Percentiles rank a stretch among this genome's conserved stretches.
These are phyloP conservation scores for Aphelenchoides besseyi DNA, from an alignment of 1,140 invertebrate species.

Conservation along the genomic window DNA sequence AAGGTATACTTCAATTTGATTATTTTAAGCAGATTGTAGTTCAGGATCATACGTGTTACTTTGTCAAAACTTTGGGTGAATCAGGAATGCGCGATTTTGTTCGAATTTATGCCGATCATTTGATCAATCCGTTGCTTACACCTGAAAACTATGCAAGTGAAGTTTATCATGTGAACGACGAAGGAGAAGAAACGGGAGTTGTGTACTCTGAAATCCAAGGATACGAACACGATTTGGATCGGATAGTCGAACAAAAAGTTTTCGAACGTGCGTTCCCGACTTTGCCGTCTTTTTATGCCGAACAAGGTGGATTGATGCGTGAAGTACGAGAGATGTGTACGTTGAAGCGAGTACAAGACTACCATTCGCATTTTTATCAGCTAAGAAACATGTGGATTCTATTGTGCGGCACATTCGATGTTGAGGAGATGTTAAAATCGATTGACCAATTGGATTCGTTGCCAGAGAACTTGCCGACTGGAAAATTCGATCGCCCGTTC, in stretches of 20 bases:
- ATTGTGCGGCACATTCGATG: conserved; percentile 76
- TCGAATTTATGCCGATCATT: conserved; percentile 84
- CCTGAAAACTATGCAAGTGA: conserved; percentile 73
- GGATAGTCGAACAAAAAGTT: conserved; percentile 38
- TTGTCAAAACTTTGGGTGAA: conserved; percentile 78
- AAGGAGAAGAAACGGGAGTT: conserved; percentile 82
- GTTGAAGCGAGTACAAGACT: conserved; percentile 76
- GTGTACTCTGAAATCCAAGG: conserved; percentile 91
- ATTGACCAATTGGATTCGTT: conserved; percentile 46
- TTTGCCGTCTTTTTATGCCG: conserved; percentile 7
- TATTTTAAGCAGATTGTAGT: conserved; percentile 63
- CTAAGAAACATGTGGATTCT: conserved; percentile 83
- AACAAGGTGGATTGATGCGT: conserved; percentile 69
- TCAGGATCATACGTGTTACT: conserved; percentile 83
- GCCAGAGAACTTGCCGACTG: conserved; percentile 70
- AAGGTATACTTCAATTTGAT: conserved; percentile 3
- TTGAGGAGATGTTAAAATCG: conserved; percentile 62
- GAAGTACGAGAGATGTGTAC: conserved; percentile 77
- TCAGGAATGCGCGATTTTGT: conserved; percentile 81
- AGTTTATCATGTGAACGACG: conserved; percentile 82
- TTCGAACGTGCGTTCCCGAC: conserved; percentile 29
- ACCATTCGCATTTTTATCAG: conserved; percentile 80
- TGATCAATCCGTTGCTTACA: conserved; percentile 77
- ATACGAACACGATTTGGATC: conserved; percentile 54
- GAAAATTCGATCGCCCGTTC: conserved; percentile 49